A percentile compares a stretch with the other conserved stretches of the same genome.
Evolutionary conservation across 1,140 invertebrate species (phyloP).

Genomic region (Dufourea novaeangliae): DNA sequence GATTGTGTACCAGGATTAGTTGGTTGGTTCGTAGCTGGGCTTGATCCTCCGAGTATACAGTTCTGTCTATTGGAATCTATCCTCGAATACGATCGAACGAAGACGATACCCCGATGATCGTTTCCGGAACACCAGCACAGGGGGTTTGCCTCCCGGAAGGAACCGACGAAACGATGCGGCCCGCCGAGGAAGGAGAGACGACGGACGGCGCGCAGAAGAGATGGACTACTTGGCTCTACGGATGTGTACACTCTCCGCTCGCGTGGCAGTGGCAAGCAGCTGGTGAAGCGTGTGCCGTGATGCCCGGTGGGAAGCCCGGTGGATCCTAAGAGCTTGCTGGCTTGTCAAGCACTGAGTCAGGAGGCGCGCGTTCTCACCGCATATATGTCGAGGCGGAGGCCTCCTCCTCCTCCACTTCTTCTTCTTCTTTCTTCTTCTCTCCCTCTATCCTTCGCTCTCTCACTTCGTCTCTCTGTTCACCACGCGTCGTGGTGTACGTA

Average conservation of each 20-base stretch:
- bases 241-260: slow-evolving; percentile 27
- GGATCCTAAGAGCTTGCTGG: slow-evolving; percentile 80
- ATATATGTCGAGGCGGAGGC: slow-evolving; percentile 79
- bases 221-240: neutral
- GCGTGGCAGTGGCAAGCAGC: slow-evolving; percentile 40
- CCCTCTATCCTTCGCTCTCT: slow-evolving; percentile 30
- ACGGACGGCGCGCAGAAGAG: slow-evolving; percentile 19
- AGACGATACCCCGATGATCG: neutral
- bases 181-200: slow-evolving; percentile 33
- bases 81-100: neutral
- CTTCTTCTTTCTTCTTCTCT: slow-evolving; percentile 60
- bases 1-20: too few species aligned
- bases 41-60: neutral
- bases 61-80: too few species aligned
- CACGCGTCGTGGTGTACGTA: too few species aligned
- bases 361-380: slow-evolving; percentile 79
- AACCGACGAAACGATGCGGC: neutral
- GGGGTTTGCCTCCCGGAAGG: neutral
- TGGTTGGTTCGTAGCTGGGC: too few species aligned
- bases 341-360: slow-evolving; percentile 81
- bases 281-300: slow-evolving; percentile 14
- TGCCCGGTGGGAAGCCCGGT: slow-evolving; percentile 48
- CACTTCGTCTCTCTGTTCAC: slow-evolving; percentile 41
- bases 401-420: slow-evolving; percentile 72
- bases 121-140: neutral